phyloP scores from a whole-genome alignment of 2,797 vertebrate genomes.

The Bufotes viridis region DNA sequence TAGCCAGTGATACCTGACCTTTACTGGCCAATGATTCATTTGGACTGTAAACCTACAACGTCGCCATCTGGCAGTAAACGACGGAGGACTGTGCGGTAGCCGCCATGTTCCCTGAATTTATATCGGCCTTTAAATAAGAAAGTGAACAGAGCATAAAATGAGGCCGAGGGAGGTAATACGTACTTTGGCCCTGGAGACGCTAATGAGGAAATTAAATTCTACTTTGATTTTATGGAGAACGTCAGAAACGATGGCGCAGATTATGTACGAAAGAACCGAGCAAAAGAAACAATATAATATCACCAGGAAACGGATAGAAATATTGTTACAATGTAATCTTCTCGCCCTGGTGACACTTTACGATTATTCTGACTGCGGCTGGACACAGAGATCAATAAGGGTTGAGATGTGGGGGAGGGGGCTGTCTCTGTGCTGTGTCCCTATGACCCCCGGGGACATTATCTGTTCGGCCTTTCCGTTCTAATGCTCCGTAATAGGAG shows the following conservation, averaged over 20 bases:
- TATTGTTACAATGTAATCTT: too few relatives aligned
- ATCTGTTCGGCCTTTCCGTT: too few relatives aligned
- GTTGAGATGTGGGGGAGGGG: too few relatives aligned
- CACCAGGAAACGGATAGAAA: too few relatives aligned
- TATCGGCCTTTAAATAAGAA: neutral
- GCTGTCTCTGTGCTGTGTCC: too few relatives aligned
- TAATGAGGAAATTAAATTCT: neutral
- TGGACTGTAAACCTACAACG: neutral
- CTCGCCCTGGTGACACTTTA: too few relatives aligned
- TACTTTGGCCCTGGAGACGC: neutral
- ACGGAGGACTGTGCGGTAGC: neutral
- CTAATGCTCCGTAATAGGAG: too few relatives aligned
- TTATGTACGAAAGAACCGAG: neutral
- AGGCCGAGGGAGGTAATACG: neutral
- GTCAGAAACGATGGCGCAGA: neutral
- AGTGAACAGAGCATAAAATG: neutral
- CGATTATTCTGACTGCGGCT: too few relatives aligned
- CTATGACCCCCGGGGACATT: too few relatives aligned
- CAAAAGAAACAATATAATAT: neutral
- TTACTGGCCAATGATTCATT: too few relatives aligned
- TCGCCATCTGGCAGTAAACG: neutral
- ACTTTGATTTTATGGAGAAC: neutral
- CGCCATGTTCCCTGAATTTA: neutral
- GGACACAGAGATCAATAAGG: too few relatives aligned
- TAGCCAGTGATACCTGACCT: neutral